phyloP scores from a whole-genome alignment of 2,797 vertebrate species.

The Leptoclinus maculatus region DNA sequence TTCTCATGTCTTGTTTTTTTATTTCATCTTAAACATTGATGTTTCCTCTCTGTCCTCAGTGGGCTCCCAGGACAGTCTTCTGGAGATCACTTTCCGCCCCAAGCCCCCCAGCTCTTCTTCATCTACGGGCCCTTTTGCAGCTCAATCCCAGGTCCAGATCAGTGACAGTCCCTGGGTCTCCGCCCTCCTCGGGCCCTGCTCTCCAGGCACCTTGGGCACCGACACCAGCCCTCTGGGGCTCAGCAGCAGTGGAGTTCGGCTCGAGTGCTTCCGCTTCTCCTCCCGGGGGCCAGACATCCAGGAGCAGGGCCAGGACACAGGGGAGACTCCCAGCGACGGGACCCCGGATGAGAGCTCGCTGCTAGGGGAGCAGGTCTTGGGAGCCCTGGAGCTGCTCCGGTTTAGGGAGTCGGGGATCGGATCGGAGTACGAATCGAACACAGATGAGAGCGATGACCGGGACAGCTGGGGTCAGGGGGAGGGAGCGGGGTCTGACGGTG shows the following conservation, averaged over 20 bases:
- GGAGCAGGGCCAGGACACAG: constrained; percentile 71
- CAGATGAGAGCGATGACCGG: constrained; percentile 93
- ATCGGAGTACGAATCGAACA: constrained; percentile 95
- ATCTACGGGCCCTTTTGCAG: constrained; percentile 80
- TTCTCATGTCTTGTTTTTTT: constrained; percentile 9
- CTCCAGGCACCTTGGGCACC: constrained; percentile 50
- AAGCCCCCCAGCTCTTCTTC: constrained; percentile 85
- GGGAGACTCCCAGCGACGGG: constrained; percentile 76
- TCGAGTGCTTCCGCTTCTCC: constrained; percentile 93
- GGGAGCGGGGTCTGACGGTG: constrained; percentile 53
- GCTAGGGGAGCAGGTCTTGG: constrained; percentile 84
- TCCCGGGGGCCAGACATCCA: constrained; percentile 65
- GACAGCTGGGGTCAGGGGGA: constrained; percentile 93
- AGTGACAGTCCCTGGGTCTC: constrained; percentile 78
- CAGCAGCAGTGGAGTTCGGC: constrained; percentile 86
- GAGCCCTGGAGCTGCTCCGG: constrained; percentile 92
- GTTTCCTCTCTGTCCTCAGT: constrained; percentile 76
- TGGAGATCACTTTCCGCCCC: constrained; percentile 96
- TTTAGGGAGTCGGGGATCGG: constrained; percentile 96
- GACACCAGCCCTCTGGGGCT: constrained; percentile 85
- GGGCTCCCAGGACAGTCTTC: constrained; percentile 96
- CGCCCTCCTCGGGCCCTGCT: constrained; percentile 69
- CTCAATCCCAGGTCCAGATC: constrained; percentile 79
- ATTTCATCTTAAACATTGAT: background rate
- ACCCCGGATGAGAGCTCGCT: constrained; percentile 67